Base-by-base conservation (phyloP, 1,140 invertebrate genomes). In the Wasmannia auropunctata region DNA sequence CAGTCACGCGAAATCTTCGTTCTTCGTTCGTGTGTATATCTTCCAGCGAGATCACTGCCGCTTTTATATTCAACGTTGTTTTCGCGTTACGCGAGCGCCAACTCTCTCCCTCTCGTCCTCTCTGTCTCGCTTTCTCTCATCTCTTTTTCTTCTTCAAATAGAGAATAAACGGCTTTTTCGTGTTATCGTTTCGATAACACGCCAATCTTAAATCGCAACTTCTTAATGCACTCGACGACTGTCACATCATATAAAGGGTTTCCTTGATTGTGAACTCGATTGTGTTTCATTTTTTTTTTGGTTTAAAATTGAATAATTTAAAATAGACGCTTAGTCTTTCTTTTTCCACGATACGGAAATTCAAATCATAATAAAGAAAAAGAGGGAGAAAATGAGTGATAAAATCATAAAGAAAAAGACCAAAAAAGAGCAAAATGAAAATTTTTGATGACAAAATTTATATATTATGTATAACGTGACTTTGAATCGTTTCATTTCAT, bases 1-100 rank as follows among this genome's bases (percentile, higher is more conserved):
- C 79, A 83, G 79, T 74, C 79, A 83, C 67, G 67, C 51, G 67
- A 83, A 72, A 74, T 83, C 67, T 74, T 72, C 63, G 75, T 79
- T 37, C 40, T 22, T 40, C 60, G 49, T 37, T 56, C 60, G n/a
- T 43, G n/a, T 58, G 40, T 77, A 67, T 67, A 70, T 83, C 67
- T 72, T 58, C 37, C 14, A n/a, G 51, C 51, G 37, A 60, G 67
- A 72, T 74, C 67, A 74, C 67, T 43, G 51, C 54, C 51, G 51
- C 67, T 83, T 83, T 83, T 83, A 74, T 74, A 83, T 83, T 83
- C 79, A 83, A 74, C 79, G 67, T 83, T 60, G 74, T 46, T 72
- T 72, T 43, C 14, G 22, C 62, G 63, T 14, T 54, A 34, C 46
- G 58, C 65, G 51, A 58, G 37, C 25, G 7, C 11, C 67, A 40